Percentiles rank a stretch among this genome's conserved stretches.
Evolutionary conservation across 2,113 vertebrate genomes (phyloP).

Genomic region (Chauna torquata): DNA sequence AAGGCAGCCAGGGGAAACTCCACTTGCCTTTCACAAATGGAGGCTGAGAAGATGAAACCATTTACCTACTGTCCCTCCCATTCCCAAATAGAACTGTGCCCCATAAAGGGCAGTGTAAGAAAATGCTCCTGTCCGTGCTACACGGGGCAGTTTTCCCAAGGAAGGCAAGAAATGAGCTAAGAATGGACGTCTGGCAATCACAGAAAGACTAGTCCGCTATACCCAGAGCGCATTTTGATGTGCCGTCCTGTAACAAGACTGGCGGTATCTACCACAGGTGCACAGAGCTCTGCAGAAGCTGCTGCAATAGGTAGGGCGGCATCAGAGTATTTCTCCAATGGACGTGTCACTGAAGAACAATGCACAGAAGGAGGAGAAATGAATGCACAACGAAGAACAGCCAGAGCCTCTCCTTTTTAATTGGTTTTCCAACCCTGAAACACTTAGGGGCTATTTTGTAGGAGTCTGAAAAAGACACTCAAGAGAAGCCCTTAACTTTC

Average conservation of each 20-base stretch:
- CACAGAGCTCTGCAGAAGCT: neutral
- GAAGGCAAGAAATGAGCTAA: neutral
- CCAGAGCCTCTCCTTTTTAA: neutral
- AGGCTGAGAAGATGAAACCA: neutral
- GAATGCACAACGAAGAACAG: neutral
- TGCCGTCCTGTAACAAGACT: neutral
- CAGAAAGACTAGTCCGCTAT: neutral
- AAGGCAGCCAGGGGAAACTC: neutral
- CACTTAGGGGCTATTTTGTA: neutral
- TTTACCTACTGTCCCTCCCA: too few relatives aligned
- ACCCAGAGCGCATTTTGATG: neutral
- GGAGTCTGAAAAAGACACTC: neutral
- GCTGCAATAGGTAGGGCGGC: too few relatives aligned
- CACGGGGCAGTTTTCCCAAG: neutral
- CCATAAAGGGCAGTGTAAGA: fast-evolving
- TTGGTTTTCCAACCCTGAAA: neutral
- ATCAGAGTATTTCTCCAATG: neutral
- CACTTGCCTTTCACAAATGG: neutral
- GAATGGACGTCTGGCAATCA: neutral
- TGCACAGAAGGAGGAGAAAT: neutral
- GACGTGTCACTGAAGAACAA: neutral
- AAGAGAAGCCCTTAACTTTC: neutral
- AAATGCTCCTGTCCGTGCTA: neutral
- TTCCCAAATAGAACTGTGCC: neutral
- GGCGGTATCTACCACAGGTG: fast-evolving